Base-by-base conservation (phyloP, 2,888 invertebrate genomes). In the Aleiodes leptofemur region DNA sequence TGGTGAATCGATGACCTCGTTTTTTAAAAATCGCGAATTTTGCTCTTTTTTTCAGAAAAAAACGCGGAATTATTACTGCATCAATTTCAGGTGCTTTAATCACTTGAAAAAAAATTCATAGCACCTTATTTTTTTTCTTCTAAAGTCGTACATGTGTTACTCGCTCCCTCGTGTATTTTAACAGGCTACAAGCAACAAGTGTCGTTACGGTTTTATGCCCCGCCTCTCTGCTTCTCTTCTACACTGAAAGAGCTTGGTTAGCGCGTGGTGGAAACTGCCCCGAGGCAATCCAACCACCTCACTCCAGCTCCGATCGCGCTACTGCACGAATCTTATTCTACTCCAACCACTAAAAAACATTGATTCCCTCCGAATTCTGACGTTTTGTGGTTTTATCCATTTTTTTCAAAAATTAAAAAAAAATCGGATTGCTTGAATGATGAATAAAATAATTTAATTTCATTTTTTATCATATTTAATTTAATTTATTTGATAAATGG, bases 211-310 rank as follows among this genome's bases (percentile, higher is more conserved):
- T 48, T 48, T 78, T 79, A 83, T 75, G 87, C 87, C 80, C 87
- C 88, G 87, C 88, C 88, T 83, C 83, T 83, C 78, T 73, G 16
- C 75, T 43, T 43, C 43, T 43, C 43, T 43, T 31, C 71, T 72
- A 77, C 70, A 50, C 56, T 72, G 74, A 76, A 77, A 77, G 71
- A 43, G 38, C 38, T 38, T 70, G 34, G 53, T 57, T 72, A 73
- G 56, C 78, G 77, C 74, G 72, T 77, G 76, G 77, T 76, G 80
- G 78, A 76, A 77, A 78, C 78, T 85, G 86, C 85, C 86, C 83
- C 76, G 84, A 82, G 84, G 85, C 84, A 81, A 85, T 84, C 81
- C 86, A 87, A 87, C 87, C 87, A 87, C 86, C 86, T 86, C 88
- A 87, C 87, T 88, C 85, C 84, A 84, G 85, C 83, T 84, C 82